Evolutionary conservation across 2,888 invertebrate species (phyloP).

Genomic region (Lagria hirta): DNA sequence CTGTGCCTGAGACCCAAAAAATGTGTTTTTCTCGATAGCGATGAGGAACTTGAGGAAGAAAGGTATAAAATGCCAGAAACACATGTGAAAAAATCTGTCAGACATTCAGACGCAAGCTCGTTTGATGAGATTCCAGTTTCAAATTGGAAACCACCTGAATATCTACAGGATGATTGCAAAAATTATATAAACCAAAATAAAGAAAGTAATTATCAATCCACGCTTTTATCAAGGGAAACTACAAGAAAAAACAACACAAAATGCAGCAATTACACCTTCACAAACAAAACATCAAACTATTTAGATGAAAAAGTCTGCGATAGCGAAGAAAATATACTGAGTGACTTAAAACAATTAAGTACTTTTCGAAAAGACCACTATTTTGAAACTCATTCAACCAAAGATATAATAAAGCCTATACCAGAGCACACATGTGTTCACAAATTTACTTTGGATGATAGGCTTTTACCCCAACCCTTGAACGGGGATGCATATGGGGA

Average conservation of each 20-base stretch:
- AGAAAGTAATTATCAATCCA: too few species aligned
- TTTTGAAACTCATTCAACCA: constrained; percentile 55
- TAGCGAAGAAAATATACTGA: not conserved
- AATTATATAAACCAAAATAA: too few species aligned
- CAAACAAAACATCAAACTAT: too few species aligned
- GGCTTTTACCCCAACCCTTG: constrained; percentile 60
- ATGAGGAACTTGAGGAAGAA: not conserved
- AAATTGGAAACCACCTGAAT: too few species aligned
- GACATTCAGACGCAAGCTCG: too few species aligned
- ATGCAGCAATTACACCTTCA: too few species aligned
- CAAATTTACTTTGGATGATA: constrained; percentile 60
- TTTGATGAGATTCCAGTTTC: too few species aligned
- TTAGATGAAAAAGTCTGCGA: too few species aligned
- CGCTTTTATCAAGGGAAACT: too few species aligned
- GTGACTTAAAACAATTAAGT: constrained; percentile 32
- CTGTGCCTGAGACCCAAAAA: constrained; percentile 13
- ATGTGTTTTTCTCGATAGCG: constrained; percentile 3
- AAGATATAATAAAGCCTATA: constrained; percentile 33
- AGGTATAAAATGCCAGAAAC: constrained; percentile 4
- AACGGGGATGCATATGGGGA: constrained; percentile 54
- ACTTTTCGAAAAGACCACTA: constrained; percentile 61
- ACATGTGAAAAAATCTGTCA: not conserved
- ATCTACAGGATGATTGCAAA: too few species aligned
- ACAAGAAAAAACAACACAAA: too few species aligned
- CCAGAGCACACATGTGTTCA: constrained; percentile 58